Conservation (phyloP, 1,140 invertebrate genomes). For the Neodiprion pinetum region DNA sequence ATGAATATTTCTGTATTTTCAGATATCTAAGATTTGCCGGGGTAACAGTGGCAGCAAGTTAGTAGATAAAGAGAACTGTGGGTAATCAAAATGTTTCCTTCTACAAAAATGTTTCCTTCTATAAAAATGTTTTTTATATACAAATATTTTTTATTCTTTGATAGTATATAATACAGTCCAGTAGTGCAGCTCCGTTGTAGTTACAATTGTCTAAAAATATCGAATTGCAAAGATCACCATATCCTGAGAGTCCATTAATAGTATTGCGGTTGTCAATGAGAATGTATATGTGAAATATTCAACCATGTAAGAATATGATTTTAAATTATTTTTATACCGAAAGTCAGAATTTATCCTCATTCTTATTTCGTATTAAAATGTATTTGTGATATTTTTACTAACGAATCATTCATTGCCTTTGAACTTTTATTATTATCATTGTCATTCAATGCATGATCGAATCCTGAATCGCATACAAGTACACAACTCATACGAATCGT, state of each 20-base stretch:
- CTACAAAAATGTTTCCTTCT: neutral
- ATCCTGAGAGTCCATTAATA: no score
- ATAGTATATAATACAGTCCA: neutral
- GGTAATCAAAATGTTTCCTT: neutral
- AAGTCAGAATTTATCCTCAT: neutral
- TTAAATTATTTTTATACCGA: constrained; percentile 3
- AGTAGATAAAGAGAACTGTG: constrained; percentile 39
- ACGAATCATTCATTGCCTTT: no score
- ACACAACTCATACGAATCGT: no score
- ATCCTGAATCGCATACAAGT: no score
- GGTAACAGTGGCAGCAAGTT: constrained; percentile 21
- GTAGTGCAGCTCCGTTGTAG: neutral
- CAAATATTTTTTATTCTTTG: neutral
- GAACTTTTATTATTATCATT: no score
- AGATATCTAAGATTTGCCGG: constrained; percentile 36
- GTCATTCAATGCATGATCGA: no score
- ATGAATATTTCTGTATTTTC: neutral
- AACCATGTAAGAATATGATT: neutral
- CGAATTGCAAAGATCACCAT: no score
- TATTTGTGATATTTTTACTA: no score
- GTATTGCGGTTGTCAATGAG: neutral
- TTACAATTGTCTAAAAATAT: neutral
- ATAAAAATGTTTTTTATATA: constrained; percentile 14
- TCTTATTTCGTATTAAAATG: no score
- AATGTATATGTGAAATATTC: neutral